phyloP scores from a whole-genome alignment of 2,113 vertebrate species.

The Trogon melanurus region DNA sequence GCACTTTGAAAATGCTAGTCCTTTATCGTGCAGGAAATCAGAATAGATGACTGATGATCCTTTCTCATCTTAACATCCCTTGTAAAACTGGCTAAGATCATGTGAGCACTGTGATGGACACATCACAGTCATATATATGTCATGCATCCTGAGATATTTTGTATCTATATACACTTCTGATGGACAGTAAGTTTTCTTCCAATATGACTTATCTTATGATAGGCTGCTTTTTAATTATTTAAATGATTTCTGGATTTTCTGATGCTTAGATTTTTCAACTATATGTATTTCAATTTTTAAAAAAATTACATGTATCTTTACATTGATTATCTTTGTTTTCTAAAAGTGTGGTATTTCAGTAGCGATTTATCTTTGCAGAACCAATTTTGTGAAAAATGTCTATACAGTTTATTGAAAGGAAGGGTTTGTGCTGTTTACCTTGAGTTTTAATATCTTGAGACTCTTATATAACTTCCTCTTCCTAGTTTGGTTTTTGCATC shows the following conservation, averaged over 20 bases:
- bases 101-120: constrained; percentile 33
- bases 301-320: background rate
- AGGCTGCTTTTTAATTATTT: constrained; percentile 36
- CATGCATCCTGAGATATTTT: constrained; percentile 4
- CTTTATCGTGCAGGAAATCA: constrained; percentile 64
- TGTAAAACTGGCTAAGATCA: constrained; percentile 25
- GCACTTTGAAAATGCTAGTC: constrained; percentile 55
- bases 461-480: background rate
- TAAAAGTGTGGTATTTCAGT: background rate
- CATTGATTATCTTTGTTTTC: background rate
- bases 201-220: background rate
- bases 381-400: background rate
- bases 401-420: background rate
- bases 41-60: constrained; percentile 53
- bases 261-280: background rate
- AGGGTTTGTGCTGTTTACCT: background rate
- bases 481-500: background rate
- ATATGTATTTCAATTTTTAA: background rate
- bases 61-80: constrained; percentile 57
- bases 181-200: background rate
- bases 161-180: constrained; percentile 31
- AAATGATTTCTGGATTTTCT: constrained; percentile 19
- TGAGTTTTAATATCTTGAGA: background rate
- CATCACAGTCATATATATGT: constrained; percentile 46
- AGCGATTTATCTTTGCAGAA: background rate